Evolutionary conservation across 1,140 invertebrate genomes (phyloP).

Genomic region (Tachypleus tridentatus): DNA sequence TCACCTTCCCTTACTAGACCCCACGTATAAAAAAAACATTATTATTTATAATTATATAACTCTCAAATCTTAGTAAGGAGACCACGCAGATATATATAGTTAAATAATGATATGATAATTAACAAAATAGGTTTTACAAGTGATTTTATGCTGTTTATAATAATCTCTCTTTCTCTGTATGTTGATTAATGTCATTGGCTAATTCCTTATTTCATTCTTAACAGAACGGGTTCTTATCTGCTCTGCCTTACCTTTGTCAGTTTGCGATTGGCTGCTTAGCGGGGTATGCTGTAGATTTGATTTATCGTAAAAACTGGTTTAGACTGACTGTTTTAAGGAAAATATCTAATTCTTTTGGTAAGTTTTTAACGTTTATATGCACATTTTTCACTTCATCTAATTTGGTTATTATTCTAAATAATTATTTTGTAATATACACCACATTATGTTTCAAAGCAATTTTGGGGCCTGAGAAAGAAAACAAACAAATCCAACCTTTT

Average conservation of each 20-base stretch:
- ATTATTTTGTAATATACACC: too few relatives aligned
- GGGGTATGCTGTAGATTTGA: constrained; percentile 37
- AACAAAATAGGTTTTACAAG: not conserved
- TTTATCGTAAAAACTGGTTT: constrained; percentile 24
- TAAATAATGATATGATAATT: too few relatives aligned
- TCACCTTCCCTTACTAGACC: too few relatives aligned
- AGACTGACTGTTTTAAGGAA: constrained; percentile 19
- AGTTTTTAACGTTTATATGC: not conserved
- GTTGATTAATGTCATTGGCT: constrained; percentile 17
- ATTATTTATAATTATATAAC: too few relatives aligned
- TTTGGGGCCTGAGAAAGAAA: too few relatives aligned
- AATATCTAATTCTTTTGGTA: constrained; percentile 23
- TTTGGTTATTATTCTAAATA: too few relatives aligned
- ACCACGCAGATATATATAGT: too few relatives aligned
- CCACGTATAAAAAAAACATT: too few relatives aligned
- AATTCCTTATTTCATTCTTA: constrained; percentile 8
- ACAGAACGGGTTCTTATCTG: constrained; percentile 44
- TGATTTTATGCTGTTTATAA: not conserved
- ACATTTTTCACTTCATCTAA: too few relatives aligned
- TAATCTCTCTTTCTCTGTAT: constrained; percentile 9
- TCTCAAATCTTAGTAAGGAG: too few relatives aligned
- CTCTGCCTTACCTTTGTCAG: constrained; percentile 44
- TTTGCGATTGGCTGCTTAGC: constrained; percentile 37
- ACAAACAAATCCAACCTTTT: too few relatives aligned
- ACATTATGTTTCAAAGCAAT: too few relatives aligned